phyloP scores from a whole-genome alignment of 2,113 vertebrate species.

The Notarius quadriscutis region DNA sequence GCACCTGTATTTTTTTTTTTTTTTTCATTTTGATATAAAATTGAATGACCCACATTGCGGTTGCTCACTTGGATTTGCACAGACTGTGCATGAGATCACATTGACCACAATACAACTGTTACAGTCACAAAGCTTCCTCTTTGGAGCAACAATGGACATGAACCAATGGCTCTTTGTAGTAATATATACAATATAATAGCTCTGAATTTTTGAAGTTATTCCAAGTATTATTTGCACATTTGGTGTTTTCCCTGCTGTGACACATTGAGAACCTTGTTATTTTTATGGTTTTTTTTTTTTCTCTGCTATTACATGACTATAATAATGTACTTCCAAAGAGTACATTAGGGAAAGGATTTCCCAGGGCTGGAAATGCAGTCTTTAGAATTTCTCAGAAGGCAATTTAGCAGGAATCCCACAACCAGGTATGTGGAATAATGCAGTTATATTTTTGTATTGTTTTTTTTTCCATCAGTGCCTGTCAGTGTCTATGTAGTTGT shows the following conservation, averaged over 20 bases:
- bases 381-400: not conserved
- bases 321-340: not conserved
- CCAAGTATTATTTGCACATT: not conserved
- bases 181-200: not conserved
- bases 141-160: not conserved
- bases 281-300: conserved; percentile 1
- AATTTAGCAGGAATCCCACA: not conserved
- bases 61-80: not conserved
- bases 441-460: not conserved
- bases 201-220: conserved; percentile 3
- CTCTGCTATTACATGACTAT: not conserved
- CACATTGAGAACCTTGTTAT: not conserved
- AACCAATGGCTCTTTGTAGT: not conserved
- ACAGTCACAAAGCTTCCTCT: not conserved
- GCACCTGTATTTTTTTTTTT: not conserved
- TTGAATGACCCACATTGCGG: not conserved
- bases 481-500: not conserved
- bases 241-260: not conserved
- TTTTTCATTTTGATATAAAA: not conserved
- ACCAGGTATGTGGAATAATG: not conserved
- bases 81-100: not conserved
- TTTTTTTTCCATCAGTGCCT: not conserved
- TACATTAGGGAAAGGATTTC: not conserved
- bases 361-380: not conserved
- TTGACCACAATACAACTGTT: not conserved